Percentiles rank a stretch among this genome's conserved stretches.
Evolutionary conservation across 2,113 vertebrate species (phyloP).

Genomic region (Scophthalmus maximus): DNA sequence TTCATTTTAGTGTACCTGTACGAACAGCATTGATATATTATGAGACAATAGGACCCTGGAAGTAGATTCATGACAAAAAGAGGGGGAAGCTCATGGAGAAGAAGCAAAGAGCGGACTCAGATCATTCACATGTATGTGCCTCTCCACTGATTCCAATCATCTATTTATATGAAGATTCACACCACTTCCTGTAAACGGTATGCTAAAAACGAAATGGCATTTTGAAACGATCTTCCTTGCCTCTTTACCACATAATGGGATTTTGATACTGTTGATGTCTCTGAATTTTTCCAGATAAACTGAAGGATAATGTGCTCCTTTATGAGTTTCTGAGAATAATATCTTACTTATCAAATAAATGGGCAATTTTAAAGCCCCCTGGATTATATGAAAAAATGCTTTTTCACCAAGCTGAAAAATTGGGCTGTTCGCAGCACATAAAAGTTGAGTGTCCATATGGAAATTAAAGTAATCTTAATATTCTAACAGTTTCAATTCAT

Average conservation of each 20-base stretch:
- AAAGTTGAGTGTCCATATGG: background rate
- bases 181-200: slow-evolving; percentile 1
- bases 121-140: too few relatives aligned
- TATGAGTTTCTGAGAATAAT: background rate
- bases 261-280: background rate
- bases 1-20: slow-evolving; percentile 99
- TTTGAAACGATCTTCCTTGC: background rate
- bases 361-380: background rate
- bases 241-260: background rate
- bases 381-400: background rate
- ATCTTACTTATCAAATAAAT: background rate
- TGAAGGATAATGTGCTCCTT: background rate
- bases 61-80: background rate
- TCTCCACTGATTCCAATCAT: too few relatives aligned
- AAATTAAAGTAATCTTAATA: background rate
- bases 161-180: too few relatives aligned
- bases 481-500: background rate
- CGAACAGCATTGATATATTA: slow-evolving; percentile 11
- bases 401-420: background rate
- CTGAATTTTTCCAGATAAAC: background rate
- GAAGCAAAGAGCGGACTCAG: background rate
- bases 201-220: background rate
- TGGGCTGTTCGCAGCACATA: background rate
- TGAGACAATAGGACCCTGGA: background rate
- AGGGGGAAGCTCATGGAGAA: background rate